Percentiles rank a stretch among this genome's conserved stretches.
Evolutionary conservation across 2,888 invertebrate species (phyloP).

Genomic region (Tigriopus californicus): DNA sequence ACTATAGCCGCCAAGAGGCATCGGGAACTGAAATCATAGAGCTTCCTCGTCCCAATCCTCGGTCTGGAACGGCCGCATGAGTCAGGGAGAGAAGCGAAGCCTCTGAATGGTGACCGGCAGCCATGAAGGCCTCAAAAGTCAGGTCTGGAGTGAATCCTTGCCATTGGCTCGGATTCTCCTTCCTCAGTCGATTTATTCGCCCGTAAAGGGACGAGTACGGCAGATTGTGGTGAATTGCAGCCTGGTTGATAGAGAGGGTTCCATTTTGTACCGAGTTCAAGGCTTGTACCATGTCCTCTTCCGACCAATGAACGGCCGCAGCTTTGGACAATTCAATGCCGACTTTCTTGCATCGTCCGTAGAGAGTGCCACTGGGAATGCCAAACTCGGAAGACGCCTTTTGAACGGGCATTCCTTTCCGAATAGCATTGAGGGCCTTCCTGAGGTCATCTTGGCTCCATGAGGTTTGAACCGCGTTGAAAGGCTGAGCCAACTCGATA

Average conservation of each 20-base stretch:
- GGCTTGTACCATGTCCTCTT: constrained; percentile 76
- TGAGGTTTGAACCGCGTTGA: constrained; percentile 70
- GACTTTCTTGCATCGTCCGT: constrained; percentile 70
- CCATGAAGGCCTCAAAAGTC: too few species aligned
- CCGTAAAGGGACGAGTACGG: constrained; percentile 78
- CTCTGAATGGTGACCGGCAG: too few species aligned
- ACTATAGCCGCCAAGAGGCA: too few species aligned
- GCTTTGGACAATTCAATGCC: constrained; percentile 62
- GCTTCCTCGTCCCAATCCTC: too few species aligned
- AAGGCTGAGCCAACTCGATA: constrained; percentile 67
- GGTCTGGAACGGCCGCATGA: too few species aligned
- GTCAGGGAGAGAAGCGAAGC: too few species aligned
- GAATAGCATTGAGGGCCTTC: constrained; percentile 40
- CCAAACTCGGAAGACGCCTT: constrained; percentile 67
- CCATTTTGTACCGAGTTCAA: constrained; percentile 70
- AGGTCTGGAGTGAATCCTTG: too few species aligned
- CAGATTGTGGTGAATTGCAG: constrained; percentile 73
- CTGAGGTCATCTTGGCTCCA: constrained; percentile 44
- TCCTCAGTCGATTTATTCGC: constrained; percentile 46
- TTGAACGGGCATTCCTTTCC: constrained; percentile 43
- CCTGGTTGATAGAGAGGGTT: constrained; percentile 83
- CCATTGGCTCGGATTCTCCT: not conserved
- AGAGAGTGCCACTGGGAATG: constrained; percentile 70
- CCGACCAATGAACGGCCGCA: constrained; percentile 65
- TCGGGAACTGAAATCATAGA: too few species aligned